Conservation (phyloP, 2,888 invertebrate genomes). For the Hypolimnas misippus region DNA sequence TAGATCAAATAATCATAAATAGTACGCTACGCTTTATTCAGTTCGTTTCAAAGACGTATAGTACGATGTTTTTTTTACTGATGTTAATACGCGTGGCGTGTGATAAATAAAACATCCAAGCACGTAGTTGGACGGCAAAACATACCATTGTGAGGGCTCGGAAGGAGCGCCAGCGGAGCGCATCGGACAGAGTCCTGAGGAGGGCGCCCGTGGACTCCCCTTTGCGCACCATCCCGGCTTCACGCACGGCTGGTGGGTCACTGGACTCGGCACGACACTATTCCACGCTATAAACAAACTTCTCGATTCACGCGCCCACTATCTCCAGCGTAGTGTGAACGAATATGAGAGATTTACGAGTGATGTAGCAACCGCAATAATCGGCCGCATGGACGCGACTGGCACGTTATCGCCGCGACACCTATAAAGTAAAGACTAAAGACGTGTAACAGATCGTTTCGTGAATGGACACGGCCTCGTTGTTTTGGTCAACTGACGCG, state of each 20-base stretch:
- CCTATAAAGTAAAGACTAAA: conserved; percentile 71
- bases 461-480: conserved; percentile 70
- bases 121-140: conserved; percentile 52
- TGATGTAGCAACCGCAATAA: conserved; percentile 74
- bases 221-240: conserved; percentile 78
- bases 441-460: conserved; percentile 49
- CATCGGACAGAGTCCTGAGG: conserved; percentile 74
- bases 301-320: conserved; percentile 42
- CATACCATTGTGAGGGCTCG: conserved; percentile 70
- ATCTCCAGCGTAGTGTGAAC: conserved; percentile 42
- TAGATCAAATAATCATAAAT: background rate
- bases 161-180: conserved; percentile 76
- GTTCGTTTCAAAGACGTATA: background rate
- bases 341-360: conserved; percentile 35
- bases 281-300: conserved; percentile 23
- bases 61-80: background rate
- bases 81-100: background rate
- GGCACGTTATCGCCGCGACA: conserved; percentile 76
- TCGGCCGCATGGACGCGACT: conserved; percentile 79
- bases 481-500: conserved; percentile 74
- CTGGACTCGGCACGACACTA: conserved; percentile 60
- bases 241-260: conserved; percentile 79
- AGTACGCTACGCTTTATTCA: background rate
- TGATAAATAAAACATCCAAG: conserved; percentile 28
- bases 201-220: conserved; percentile 76